A percentile compares a stretch with the other conserved stretches of the same genome.
These are phyloP conservation scores for Megaceryle alcyon DNA, from an alignment of 2,797 vertebrate species.

Conservation along the genomic window DNA sequence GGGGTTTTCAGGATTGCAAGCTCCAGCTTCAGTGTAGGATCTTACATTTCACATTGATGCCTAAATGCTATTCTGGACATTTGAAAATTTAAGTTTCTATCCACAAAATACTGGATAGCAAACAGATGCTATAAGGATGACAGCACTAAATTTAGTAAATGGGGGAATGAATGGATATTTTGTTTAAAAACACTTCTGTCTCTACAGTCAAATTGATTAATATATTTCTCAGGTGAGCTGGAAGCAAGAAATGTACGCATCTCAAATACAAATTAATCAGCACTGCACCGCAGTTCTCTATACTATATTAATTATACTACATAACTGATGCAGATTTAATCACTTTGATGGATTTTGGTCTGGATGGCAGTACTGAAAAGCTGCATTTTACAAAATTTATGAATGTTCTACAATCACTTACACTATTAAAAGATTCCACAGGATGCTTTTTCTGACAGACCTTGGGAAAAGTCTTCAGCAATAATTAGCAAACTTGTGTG, in stretches of 20 bases:
- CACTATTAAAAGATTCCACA: background rate
- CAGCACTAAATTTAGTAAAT: constrained; percentile 2
- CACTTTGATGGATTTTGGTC: constrained; percentile 53
- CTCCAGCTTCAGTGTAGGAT: background rate
- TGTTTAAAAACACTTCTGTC: constrained; percentile 6
- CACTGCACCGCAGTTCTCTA: background rate
- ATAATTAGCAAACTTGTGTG: background rate
- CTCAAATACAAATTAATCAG: constrained; percentile 73
- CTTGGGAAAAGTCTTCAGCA: background rate
- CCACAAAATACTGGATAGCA: background rate
- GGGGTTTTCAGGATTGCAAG: background rate
- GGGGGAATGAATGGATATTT: background rate
- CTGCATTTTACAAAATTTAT: constrained; percentile 15
- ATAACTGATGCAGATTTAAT: constrained; percentile 69
- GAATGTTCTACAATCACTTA: background rate
- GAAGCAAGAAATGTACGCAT: constrained; percentile 57
- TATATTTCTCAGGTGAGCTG: constrained; percentile 54
- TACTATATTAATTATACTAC: constrained; percentile 65
- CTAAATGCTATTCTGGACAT: background rate
- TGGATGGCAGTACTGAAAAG: constrained; percentile 25
- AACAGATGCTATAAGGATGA: background rate
- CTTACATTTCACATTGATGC: background rate
- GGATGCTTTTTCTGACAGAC: background rate
- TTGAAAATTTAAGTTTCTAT: background rate
- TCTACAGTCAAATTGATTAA: constrained; percentile 52